Evolutionary conservation across 2,888 invertebrate genomes (phyloP).

Genomic region (Pristionchus arcanus): DNA sequence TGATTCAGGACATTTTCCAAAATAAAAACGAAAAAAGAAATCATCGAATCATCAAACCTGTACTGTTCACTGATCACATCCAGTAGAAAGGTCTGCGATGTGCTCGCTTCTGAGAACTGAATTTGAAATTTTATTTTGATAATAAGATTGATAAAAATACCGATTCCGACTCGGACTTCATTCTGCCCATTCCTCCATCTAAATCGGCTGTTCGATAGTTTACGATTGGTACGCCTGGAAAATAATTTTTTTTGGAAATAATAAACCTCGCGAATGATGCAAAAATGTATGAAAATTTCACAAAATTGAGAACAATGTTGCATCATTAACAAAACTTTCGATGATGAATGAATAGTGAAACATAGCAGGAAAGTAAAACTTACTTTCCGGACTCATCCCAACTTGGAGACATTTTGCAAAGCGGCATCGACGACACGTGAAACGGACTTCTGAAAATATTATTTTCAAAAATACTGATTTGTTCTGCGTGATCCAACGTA

Average conservation of each 20-base stretch:
- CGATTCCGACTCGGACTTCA: background rate
- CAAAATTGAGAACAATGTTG: background rate
- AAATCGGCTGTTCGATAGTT: background rate
- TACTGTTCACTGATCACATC: slow-evolving; percentile 22
- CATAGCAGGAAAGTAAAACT: background rate
- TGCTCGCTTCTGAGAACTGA: slow-evolving; percentile 7
- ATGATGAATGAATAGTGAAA: background rate
- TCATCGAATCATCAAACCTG: slow-evolving; percentile 8
- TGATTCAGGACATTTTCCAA: too few species aligned
- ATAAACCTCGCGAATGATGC: too few species aligned
- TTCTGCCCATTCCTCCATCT: background rate
- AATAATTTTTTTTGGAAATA: background rate
- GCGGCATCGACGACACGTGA: slow-evolving; percentile 1
- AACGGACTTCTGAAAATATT: slow-evolving; percentile 40
- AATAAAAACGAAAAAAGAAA: background rate
- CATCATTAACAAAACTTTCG: background rate
- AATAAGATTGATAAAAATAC: background rate
- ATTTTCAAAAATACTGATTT: background rate
- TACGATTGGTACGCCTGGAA: background rate
- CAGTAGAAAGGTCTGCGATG: background rate
- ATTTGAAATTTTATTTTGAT: background rate
- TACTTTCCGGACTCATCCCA: slow-evolving; percentile 28
- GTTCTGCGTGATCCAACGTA: too few species aligned
- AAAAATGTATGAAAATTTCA: too few species aligned
- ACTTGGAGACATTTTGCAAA: slow-evolving; percentile 5